Percentiles rank a stretch among this genome's conserved stretches.
phyloP scores from a whole-genome alignment of 2,113 vertebrate species.

The Embiotoca jacksoni region DNA sequence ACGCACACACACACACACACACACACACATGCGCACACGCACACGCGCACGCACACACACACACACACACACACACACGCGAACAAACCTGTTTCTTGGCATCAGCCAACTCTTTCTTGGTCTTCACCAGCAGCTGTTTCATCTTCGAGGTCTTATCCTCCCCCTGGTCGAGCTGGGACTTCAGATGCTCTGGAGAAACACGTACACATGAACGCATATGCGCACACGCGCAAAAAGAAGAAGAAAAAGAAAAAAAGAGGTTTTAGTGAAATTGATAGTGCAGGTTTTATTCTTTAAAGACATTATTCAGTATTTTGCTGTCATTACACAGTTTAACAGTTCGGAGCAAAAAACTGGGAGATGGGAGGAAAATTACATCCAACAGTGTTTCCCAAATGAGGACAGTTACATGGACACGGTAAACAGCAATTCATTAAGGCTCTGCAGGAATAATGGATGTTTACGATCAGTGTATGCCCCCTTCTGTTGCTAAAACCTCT shows the following conservation, averaged over 20 bases:
- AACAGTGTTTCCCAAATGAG: too few species aligned
- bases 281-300: too few species aligned
- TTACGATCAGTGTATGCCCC: background rate
- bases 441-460: background rate
- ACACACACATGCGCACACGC: background rate
- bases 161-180: conserved; percentile 87
- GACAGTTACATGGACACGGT: too few species aligned
- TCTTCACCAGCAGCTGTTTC: conserved; percentile 95
- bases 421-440: too few species aligned
- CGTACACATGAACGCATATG: conserved; percentile 7
- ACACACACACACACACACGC: background rate
- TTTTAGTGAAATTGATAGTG: too few species aligned
- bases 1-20: conserved; percentile 1
- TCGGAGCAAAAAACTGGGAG: too few species aligned
- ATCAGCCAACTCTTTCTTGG: conserved; percentile 95
- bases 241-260: background rate
- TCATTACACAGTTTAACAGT: too few species aligned
- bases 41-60: too few species aligned
- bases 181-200: conserved; percentile 86
- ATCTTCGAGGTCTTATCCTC: conserved; percentile 92
- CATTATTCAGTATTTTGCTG: too few species aligned
- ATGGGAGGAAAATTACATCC: too few species aligned
- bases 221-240: background rate
- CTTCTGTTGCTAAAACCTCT: background rate
- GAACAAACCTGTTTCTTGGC: conserved; percentile 90